Evolutionary conservation across 2,888 invertebrate genomes (phyloP), one percentile per base, ranked within the genome.

Genomic region (Glyphotaelius pellucidus): DNA sequence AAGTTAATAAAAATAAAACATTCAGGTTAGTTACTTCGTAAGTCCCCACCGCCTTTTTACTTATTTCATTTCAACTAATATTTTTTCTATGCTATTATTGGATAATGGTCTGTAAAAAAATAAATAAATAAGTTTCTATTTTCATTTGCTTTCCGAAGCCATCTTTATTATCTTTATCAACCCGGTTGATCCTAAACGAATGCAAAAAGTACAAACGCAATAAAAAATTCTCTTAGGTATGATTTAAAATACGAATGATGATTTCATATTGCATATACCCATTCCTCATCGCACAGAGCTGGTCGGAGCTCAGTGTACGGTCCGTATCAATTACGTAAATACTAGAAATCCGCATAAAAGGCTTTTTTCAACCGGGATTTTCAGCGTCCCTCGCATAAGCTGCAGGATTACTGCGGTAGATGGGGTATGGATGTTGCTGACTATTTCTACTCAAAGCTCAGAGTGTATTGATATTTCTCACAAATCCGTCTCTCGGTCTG

Each of bases 381-480:
- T 47, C 90, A 42, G 42, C 67, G n/a, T 67, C 81, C 83, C 83
- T 47, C 86, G 3, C 83, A 47, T 85, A 85, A 90, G 85, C 91
- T 35, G 14, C 67, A 35, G 81, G 91, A 91, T 91, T 91, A 86
- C 80, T 67, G 88, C 87, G 83, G 80, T 31, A 83, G 81, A 52
- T 83, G 47, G 67, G 7, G 67, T 67, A 67, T 67, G 25, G 67
- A 67, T 67, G 67, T 9, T 9, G 67, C 67, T 67, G 25, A 7
- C 67, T 25, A 67, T 67, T 67, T 67, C 67, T 67, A n/a, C 67
- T 67, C 67, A 25, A 67, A 32, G 90, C 90, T 47, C 67, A 67
- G 79, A 89, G 83, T 91, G 83, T 91, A 91, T 91, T 91, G 91
- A 91, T 89, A 89, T 91, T 89, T 91, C 89, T 35, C 90, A n/a